phyloP scores from a whole-genome alignment of 2,797 vertebrate species.

The Falco rusticolus region DNA sequence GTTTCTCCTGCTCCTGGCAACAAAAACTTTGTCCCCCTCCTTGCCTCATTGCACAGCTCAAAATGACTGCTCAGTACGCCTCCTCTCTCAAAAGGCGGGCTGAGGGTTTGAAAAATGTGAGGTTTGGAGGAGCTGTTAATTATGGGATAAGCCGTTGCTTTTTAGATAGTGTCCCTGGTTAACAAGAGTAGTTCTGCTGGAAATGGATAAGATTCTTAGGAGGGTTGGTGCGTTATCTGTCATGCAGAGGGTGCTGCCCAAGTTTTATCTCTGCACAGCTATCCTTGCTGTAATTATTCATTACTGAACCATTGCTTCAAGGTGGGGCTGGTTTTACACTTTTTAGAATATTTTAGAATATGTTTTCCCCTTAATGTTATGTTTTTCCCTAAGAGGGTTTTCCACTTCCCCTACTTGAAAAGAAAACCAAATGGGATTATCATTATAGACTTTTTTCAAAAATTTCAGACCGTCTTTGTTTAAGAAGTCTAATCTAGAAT shows the following conservation, averaged over 20 bases:
- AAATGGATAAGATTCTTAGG: constrained; percentile 29
- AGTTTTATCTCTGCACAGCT: constrained; percentile 16
- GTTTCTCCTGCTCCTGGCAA: not conserved
- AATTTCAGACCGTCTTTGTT: not conserved
- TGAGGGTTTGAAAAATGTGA: fast-evolving
- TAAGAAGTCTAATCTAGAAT: not conserved
- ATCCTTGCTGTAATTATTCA: not conserved
- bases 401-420: not conserved
- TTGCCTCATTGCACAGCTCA: not conserved
- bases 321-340: not conserved
- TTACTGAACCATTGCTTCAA: not conserved
- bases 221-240: constrained; percentile 45
- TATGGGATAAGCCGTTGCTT: not conserved
- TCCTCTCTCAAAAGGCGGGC: fast-evolving
- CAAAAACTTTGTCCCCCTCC: not conserved
- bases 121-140: not conserved
- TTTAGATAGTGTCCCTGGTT: constrained; percentile 21
- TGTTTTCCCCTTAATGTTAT: not conserved
- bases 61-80: fast-evolving
- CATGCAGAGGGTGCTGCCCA: not conserved
- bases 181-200: constrained; percentile 1
- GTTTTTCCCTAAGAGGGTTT: not conserved
- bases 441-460: not conserved
- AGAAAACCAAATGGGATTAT: not conserved
- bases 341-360: not conserved